These are phyloP conservation scores for Bradypodion ventrale DNA, from an alignment of 2,797 vertebrate species.

Conservation along the genomic window DNA sequence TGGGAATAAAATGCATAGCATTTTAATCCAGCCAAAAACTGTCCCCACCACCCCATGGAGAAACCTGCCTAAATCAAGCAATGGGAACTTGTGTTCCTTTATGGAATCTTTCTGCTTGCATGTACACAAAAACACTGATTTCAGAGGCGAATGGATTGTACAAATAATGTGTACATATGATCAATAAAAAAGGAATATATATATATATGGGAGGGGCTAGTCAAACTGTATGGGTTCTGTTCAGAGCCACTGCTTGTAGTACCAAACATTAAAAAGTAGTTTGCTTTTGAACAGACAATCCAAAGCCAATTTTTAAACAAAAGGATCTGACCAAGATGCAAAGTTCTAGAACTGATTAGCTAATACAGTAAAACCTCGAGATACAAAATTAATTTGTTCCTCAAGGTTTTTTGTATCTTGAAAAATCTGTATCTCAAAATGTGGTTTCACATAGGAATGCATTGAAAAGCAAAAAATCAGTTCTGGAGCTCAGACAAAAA, in stretches of 20 bases:
- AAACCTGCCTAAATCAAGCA: neutral
- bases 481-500: no score
- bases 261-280: neutral
- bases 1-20: neutral
- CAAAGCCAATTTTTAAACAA: neutral
- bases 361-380: neutral
- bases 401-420: no score
- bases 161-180: neutral
- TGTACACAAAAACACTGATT: no score
- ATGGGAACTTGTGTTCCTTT: no score
- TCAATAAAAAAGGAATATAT: neutral
- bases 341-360: neutral
- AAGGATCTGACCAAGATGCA: no score
- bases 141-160: neutral
- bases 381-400: no score
- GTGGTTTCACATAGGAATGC: no score
- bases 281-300: neutral
- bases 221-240: neutral
- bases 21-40: no score
- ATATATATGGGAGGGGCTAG: neutral
- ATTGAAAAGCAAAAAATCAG: no score
- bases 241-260: neutral
- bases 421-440: no score
- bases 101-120: neutral
- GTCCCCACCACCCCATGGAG: no score